Conservation (phyloP, 37 sponge, comb jelly and placozoan species). For the Eunapius fragilis region DNA sequence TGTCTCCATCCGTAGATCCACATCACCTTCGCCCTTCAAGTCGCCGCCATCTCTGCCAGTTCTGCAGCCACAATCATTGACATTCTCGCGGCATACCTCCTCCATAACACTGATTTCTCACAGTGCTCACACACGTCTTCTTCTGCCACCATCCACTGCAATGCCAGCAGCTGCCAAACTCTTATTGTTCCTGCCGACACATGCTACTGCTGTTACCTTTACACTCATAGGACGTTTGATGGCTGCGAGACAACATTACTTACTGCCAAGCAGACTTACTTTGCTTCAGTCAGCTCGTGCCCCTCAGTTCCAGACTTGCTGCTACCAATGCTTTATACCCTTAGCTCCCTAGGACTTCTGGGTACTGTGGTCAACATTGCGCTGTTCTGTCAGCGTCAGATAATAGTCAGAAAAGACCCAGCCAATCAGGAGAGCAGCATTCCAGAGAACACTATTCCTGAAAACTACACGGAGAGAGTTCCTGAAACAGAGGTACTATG, state of each 20-base stretch:
- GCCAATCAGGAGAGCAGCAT: too few species aligned
- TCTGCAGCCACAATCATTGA: constrained; percentile 10
- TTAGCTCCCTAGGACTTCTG: not conserved
- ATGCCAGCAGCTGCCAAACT: not conserved
- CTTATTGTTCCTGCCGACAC: constrained; percentile 20
- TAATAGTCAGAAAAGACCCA: too few species aligned
- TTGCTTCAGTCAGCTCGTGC: constrained; percentile 27
- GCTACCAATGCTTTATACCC: not conserved
- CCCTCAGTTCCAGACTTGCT: not conserved
- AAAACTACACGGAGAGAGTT: too few species aligned
- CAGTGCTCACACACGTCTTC: constrained; percentile 9
- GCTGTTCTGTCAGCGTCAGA: too few species aligned
- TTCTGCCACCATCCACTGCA: not conserved
- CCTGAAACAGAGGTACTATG: too few species aligned
- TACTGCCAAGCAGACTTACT: constrained; percentile 8
- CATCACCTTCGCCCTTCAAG: not conserved
- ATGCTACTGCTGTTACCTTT: constrained; percentile 47
- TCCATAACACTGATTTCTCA: constrained; percentile 17
- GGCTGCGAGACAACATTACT: constrained; percentile 26
- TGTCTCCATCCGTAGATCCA: not conserved
- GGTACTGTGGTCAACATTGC: too few species aligned
- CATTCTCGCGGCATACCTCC: not conserved
- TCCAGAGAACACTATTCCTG: too few species aligned
- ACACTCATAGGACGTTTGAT: not conserved
- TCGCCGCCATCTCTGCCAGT: not conserved